A percentile compares a stretch with the other conserved stretches of the same genome.
Conservation (phyloP, 2,113 vertebrate species). For the Aythya baeri region DNA sequence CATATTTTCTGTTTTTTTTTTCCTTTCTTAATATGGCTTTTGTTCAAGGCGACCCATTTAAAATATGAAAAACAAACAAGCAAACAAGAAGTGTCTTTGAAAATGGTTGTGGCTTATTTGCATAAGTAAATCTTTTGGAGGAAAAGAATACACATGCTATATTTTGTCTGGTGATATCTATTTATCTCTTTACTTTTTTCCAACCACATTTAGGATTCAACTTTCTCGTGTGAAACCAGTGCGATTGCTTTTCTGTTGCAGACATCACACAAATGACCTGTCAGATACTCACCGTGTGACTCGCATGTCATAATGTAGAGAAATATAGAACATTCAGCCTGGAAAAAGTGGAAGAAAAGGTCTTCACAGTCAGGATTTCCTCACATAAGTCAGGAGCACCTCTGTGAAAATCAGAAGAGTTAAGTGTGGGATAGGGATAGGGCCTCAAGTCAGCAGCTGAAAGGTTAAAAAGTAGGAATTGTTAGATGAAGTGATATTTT, state of each 20-base stretch:
- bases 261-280: conserved; percentile 55
- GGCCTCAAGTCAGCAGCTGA: neutral
- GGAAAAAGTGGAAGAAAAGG: conserved; percentile 1
- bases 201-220: conserved; percentile 10
- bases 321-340: conserved; percentile 4
- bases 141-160: neutral
- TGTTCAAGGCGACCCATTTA: conserved; percentile 10
- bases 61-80: neutral
- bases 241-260: conserved; percentile 21
- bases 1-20: conserved; percentile 46
- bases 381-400: neutral
- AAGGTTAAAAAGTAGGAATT: neutral
- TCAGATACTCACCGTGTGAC: conserved; percentile 5
- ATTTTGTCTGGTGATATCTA: conserved; percentile 30
- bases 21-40: neutral
- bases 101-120: conserved; percentile 12
- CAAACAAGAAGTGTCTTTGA: neutral
- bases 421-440: neutral
- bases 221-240: conserved; percentile 49
- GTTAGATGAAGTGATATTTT: neutral
- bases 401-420: neutral
- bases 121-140: neutral
- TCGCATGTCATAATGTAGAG: conserved; percentile 15
- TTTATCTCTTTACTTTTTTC: conserved; percentile 20
- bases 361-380: neutral